Base-by-base conservation (phyloP, 1,140 invertebrate genomes). In the Saccostrea echinata region DNA sequence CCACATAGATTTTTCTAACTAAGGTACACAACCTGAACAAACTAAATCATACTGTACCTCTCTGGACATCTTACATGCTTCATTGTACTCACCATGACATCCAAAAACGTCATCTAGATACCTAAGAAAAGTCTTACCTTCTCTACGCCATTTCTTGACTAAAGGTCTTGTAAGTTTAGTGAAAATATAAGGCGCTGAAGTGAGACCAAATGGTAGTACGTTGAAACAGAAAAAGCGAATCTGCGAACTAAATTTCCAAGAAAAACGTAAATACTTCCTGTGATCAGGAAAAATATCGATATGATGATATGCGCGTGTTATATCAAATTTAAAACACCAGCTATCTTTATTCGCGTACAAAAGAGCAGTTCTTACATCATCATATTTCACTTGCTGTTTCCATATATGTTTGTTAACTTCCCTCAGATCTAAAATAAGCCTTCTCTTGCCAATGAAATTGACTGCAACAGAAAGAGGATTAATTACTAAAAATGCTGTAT, bases 1-100 rank as follows among this genome's bases (percentile, higher is more conserved):
- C 83, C 85, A 90, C 9, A 87, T 85, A 43, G 61, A 90, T 71
- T 90, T 90, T 55, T 33, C 18, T 21, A 68, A 53, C 18, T 90
- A 86, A 52, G 84, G 84, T 43, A 88, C 57, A 86, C 85, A 90
- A 55, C 84, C 86, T 61, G 83, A 82, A 12, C 16, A 68, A 61
- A 90, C 18, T 52, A 89, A 85, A 82, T 82, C 86, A 30, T 76
- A 2, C 6, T 68, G 82, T 35, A 84, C 21, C 24, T 84, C 6
- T 55, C 12, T 71, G 24, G 61, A 43, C 1, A 84, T 84, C 8
- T 30, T 16, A 51, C 21, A 12, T 64, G 55, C 61, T 11, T 21
- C 11, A 27, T 27, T 18, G 18, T 84, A 53, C 2, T 84, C 43
- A 51, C n/a, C 1, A 84, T 84, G 61, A 18, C 8, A n/a, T 24